Percentiles rank a stretch among this genome's conserved stretches.
Evolutionary conservation across 2,888 invertebrate species (phyloP).

Genomic region (Pocota personata): DNA sequence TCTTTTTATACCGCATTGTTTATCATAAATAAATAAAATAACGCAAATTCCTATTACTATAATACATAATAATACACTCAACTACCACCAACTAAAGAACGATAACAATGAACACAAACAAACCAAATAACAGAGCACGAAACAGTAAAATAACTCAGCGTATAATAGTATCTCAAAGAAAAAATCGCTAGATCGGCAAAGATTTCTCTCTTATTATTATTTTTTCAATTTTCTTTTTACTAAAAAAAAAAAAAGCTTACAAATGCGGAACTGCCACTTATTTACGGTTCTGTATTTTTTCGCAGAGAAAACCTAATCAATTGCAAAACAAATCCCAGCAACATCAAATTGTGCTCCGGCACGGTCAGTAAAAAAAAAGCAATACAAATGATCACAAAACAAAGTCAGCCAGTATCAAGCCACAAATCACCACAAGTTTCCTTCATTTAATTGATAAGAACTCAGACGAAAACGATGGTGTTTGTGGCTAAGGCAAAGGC

Average conservation of each 20-base stretch:
- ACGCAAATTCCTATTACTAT: background rate
- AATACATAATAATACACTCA: no score
- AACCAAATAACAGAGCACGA: background rate
- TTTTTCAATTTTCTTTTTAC: background rate
- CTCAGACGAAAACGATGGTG: background rate
- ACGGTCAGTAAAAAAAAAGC: background rate
- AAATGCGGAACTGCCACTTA: background rate
- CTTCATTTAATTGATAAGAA: slow-evolving; percentile 6
- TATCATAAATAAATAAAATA: no score
- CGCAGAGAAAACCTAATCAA: background rate
- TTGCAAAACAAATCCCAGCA: background rate
- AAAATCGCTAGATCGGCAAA: background rate
- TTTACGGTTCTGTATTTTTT: background rate
- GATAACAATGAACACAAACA: background rate
- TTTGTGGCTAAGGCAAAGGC: background rate
- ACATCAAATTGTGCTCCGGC: no score
- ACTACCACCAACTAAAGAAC: background rate
- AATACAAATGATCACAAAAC: background rate
- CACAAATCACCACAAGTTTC: background rate
- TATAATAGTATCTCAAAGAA: background rate
- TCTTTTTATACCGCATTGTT: no score
- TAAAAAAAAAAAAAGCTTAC: background rate
- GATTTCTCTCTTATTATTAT: background rate
- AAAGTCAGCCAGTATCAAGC: no score
- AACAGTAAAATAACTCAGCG: background rate